These are phyloP conservation scores for Drosophila paulistorum DNA, from an alignment of 1,140 invertebrate genomes.

Conservation along the genomic window DNA sequence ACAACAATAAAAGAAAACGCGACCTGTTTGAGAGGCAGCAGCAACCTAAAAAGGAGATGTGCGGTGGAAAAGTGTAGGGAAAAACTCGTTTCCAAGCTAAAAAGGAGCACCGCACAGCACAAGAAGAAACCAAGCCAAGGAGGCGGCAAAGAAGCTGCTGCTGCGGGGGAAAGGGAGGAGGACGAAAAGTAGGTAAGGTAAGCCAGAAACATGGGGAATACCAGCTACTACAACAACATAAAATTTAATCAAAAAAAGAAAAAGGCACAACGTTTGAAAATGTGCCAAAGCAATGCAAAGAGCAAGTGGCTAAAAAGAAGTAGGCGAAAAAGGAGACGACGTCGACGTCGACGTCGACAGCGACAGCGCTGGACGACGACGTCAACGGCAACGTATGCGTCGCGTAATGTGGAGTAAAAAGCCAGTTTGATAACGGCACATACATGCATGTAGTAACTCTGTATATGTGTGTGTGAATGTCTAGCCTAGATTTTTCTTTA, in stretches of 20 bases:
- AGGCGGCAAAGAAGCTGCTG: too few species aligned
- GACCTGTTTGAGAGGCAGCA: conserved; percentile 64
- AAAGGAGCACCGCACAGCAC: neutral
- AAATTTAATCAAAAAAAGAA: conserved; percentile 71
- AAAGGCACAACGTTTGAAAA: conserved; percentile 73
- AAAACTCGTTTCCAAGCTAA: conserved; percentile 65
- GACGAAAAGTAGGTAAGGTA: conserved; percentile 70
- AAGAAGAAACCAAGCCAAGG: neutral
- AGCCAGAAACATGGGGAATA: conserved; percentile 1
- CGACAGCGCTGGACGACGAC: neutral
- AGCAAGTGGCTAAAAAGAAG: conserved; percentile 31
- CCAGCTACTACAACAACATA: conserved; percentile 41
- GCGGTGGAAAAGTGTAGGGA: conserved; percentile 73
- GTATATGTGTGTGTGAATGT: conserved; percentile 46
- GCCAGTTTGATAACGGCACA: conserved; percentile 72
- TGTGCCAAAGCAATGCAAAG: conserved; percentile 56
- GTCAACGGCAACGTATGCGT: conserved; percentile 41
- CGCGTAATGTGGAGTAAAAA: conserved; percentile 69
- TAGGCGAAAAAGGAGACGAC: conserved; percentile 18
- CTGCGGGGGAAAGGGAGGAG: neutral
- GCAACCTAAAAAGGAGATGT: conserved; percentile 61
- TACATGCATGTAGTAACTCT: conserved; percentile 11
- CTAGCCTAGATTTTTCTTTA: conserved; percentile 69
- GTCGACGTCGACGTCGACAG: conserved; percentile 2
- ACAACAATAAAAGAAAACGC: conserved; percentile 68